A percentile compares a stretch with the other conserved stretches of the same genome.
Evolutionary conservation across 2,797 vertebrate genomes (phyloP).

Genomic region (Characodon lateralis): DNA sequence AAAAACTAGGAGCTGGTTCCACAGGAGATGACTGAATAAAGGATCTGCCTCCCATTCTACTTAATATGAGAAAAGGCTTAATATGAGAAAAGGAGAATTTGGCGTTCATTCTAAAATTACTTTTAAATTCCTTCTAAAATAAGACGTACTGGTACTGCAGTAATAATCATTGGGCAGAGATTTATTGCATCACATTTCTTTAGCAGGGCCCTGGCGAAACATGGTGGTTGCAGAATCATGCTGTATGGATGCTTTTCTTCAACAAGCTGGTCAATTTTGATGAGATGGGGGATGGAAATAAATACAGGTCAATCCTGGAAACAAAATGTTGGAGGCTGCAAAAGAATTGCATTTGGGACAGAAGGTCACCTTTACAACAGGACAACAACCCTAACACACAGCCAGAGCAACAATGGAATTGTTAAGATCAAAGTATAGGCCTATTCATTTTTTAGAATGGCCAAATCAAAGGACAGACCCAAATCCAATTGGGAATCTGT

Average conservation of each 20-base stretch:
- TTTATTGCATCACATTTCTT: background rate
- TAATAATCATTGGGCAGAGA: background rate
- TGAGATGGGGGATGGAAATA: background rate
- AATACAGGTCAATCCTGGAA: background rate
- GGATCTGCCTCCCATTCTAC: no score
- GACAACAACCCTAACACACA: background rate
- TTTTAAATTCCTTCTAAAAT: background rate
- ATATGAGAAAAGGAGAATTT: no score
- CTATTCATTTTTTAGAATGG: background rate
- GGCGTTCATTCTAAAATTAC: no score
- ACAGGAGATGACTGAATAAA: no score
- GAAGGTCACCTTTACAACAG: background rate
- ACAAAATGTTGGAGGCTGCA: background rate
- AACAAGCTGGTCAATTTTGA: background rate
- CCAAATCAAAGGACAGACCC: background rate
- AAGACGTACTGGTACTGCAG: background rate
- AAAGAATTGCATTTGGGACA: background rate
- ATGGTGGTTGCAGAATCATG: background rate
- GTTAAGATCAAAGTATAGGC: background rate
- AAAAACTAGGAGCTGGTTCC: no score
- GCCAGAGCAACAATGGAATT: background rate
- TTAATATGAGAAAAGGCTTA: no score
- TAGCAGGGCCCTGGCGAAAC: background rate
- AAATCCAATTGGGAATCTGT: background rate
- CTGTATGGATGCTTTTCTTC: no score